Evolutionary conservation across 1,140 invertebrate genomes (phyloP), one percentile per base, ranked within the genome.

Genomic region (Eueides isabella): DNA sequence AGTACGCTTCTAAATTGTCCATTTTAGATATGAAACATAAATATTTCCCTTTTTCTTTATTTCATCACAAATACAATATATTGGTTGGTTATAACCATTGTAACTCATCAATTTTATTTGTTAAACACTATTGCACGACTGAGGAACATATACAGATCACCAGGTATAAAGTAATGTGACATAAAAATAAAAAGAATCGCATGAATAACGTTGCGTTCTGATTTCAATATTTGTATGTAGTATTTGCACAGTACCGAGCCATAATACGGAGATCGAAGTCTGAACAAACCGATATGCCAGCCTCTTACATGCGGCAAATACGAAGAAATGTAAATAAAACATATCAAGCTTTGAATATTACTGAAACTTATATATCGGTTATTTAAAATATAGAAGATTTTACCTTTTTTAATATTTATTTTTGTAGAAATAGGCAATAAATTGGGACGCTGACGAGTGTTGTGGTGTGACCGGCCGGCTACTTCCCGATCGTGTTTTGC

Each of bases 201-300:
- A 84, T 82, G 77, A 79, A 83, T 80, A 85, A 84, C 80, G 77
- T 78, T 67, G 77, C 78, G 70, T 79, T 84, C 76, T 81, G 77
- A 84, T 84, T 85, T 80, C 80, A 84, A 81, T 87, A 82, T 87
- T 85, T 85, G 76, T 80, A 80, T 75, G 72, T 76, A 61, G 66
- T 85, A 77, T 89, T 87, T 89, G 79, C 84, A 85, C 81, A 83
- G 76, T 71, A 81, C 76, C 78, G 79, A 41, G 33, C 74, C 44
- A 66, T 77, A 78, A 84, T 80, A 75, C 80, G 74, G 80, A 73
- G 76, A 72, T 55, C 69, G 77, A 76, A 78, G 75, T 74, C 78
- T 35, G 65, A 38, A 61, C 75, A 73, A 85, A 79, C 80, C 74
- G 80, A 75, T 76, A 74, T 79, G 63, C 64, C 62, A 75, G 61